These are phyloP conservation scores for Phoxinus phoxinus DNA, from an alignment of 2,113 vertebrate species.

Conservation along the genomic window DNA sequence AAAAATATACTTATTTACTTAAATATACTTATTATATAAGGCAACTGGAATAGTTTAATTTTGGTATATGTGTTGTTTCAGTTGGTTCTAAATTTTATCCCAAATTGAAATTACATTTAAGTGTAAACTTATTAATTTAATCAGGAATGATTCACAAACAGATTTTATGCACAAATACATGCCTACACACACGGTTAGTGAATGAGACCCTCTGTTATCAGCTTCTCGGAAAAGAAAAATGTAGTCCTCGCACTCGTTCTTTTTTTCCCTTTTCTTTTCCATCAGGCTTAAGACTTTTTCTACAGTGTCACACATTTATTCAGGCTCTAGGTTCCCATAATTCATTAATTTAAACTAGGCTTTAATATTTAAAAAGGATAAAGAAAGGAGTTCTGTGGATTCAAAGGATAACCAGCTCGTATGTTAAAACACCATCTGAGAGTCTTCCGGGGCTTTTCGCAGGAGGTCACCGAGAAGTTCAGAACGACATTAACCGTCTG, in stretches of 20 bases:
- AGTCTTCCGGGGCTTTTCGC: constrained; percentile 64
- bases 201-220: too few species aligned
- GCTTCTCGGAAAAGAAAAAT: too few species aligned
- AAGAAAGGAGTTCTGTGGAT: constrained; percentile 58
- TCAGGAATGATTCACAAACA: too few species aligned
- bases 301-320: background rate
- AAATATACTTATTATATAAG: too few species aligned
- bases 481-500: constrained; percentile 63
- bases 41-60: too few species aligned
- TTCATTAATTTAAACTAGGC: constrained; percentile 34
- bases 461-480: constrained; percentile 70
- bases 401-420: constrained; percentile 65
- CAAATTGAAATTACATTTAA: too few species aligned
- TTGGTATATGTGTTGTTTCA: too few species aligned
- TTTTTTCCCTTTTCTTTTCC: background rate
- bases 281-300: constrained; percentile 23
- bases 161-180: too few species aligned
- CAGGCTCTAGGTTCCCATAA: constrained; percentile 40
- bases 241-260: background rate
- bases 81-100: too few species aligned
- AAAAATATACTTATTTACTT: too few species aligned
- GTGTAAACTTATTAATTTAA: too few species aligned
- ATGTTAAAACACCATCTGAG: constrained; percentile 71
- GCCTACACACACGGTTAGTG: too few species aligned
- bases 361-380: constrained; percentile 51